Evolutionary conservation across 2,797 vertebrate species (phyloP).

Genomic region (Diplodus sargus): DNA sequence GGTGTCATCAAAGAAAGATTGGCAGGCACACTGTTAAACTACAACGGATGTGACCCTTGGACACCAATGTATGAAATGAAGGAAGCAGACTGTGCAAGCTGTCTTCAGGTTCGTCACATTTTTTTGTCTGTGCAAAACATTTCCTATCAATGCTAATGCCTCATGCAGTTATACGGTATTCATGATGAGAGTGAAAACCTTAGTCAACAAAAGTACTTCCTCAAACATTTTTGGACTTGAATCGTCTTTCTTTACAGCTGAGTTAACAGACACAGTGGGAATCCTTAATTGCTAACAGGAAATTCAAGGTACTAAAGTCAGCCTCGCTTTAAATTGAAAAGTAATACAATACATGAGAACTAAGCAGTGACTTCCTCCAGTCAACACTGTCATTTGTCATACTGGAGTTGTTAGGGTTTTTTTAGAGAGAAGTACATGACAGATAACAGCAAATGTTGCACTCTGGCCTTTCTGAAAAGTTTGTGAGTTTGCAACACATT

Average conservation of each 20-base stretch:
- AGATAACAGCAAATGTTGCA: slow-evolving; percentile 10
- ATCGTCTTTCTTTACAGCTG: not conserved
- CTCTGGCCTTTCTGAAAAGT: slow-evolving; percentile 12
- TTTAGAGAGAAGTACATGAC: slow-evolving; percentile 33
- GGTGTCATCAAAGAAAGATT: not conserved
- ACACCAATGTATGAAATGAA: not conserved
- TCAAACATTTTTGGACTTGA: not conserved
- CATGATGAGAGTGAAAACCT: not conserved
- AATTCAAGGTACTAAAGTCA: not conserved
- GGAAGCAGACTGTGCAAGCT: not conserved
- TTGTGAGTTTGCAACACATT: slow-evolving; percentile 1
- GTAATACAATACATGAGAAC: not conserved
- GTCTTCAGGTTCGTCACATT: not conserved
- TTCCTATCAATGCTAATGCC: not conserved
- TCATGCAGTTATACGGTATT: not conserved
- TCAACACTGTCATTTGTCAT: not conserved
- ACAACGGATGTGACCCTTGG: not conserved
- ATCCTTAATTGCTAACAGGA: not conserved
- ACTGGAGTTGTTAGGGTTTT: not conserved
- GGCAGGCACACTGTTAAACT: rapidly evolving
- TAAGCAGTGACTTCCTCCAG: not conserved
- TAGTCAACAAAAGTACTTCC: not conserved
- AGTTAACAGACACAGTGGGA: not conserved
- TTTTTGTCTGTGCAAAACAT: not conserved
- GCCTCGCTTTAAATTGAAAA: not conserved